These are phyloP conservation scores for Danio tinwini DNA, from an alignment of 2,797 vertebrate species.

Conservation along the genomic window DNA sequence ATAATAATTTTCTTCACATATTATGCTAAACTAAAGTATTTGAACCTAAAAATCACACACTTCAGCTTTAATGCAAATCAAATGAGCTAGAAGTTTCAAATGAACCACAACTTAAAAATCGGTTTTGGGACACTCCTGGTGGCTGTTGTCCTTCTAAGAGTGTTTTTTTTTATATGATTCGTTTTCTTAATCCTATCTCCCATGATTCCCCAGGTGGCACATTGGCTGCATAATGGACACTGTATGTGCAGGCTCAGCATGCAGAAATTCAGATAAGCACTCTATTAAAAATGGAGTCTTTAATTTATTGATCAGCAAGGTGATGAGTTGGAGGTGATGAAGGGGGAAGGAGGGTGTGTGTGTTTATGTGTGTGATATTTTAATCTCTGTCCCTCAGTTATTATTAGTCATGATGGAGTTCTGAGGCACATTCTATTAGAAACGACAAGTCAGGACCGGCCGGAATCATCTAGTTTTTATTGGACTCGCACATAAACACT, in stretches of 20 bases:
- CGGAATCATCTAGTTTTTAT: conserved; percentile 52
- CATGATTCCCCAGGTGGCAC: conserved; percentile 53
- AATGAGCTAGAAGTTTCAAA: conserved; percentile 1
- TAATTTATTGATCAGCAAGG: conserved; percentile 70
- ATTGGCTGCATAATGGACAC: conserved; percentile 37
- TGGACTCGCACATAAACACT: conserved; percentile 7
- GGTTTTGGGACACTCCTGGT: conserved; percentile 13
- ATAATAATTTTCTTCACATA: background rate
- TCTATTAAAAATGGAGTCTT: conserved; percentile 64
- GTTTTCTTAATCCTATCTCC: conserved; percentile 44
- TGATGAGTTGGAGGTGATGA: conserved; percentile 51
- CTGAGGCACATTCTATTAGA: conserved; percentile 54
- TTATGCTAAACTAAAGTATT: background rate
- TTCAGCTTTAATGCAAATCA: conserved; percentile 10
- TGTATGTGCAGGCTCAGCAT: conserved; percentile 62
- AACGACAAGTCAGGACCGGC: conserved; percentile 42
- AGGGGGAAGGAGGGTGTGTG: conserved; percentile 47
- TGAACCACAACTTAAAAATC: background rate
- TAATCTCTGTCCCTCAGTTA: conserved; percentile 58
- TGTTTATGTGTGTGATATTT: conserved; percentile 54
- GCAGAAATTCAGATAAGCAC: conserved; percentile 60
- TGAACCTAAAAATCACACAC: background rate
- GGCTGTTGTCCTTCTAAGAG: conserved; percentile 24
- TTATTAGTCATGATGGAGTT: conserved; percentile 60
- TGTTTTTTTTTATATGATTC: conserved; percentile 39